A percentile compares a stretch with the other conserved stretches of the same genome.
Evolutionary conservation across 2,113 vertebrate genomes (phyloP).

Genomic region (Sapayoa aenigma): DNA sequence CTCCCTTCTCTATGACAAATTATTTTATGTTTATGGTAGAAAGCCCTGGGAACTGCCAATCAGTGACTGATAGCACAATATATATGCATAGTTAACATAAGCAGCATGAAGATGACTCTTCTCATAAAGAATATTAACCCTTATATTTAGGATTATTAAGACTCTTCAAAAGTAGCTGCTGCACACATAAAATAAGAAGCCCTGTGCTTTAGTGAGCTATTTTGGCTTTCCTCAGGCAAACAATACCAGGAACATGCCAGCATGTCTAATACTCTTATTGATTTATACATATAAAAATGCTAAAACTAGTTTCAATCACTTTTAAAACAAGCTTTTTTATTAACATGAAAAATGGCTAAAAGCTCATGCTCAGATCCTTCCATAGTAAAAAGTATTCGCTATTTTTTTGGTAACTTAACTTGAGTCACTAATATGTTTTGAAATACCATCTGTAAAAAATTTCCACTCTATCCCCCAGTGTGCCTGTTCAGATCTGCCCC

Average conservation of each 20-base stretch:
- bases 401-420: slow-evolving; percentile 14
- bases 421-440: slow-evolving; percentile 38
- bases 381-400: neutral
- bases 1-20: neutral
- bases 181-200: neutral
- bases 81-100: neutral
- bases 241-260: neutral
- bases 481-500: slow-evolving; percentile 12
- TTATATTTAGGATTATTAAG: neutral
- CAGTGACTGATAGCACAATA: neutral
- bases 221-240: slow-evolving; percentile 45
- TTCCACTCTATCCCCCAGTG: slow-evolving; percentile 44
- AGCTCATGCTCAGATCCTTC: neutral
- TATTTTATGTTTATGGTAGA: neutral
- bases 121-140: neutral
- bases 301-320: slow-evolving; percentile 18
- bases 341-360: slow-evolving; percentile 14
- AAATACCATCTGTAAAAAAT: slow-evolving; percentile 59
- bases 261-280: neutral
- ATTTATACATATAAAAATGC: slow-evolving; percentile 21
- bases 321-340: slow-evolving; percentile 3
- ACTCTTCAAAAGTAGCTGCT: neutral
- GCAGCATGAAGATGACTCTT: neutral
- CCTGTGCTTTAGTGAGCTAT: neutral
- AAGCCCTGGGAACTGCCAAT: neutral